Conservation (phyloP, 2,797 vertebrate genomes). For the Pangasius djambal region DNA sequence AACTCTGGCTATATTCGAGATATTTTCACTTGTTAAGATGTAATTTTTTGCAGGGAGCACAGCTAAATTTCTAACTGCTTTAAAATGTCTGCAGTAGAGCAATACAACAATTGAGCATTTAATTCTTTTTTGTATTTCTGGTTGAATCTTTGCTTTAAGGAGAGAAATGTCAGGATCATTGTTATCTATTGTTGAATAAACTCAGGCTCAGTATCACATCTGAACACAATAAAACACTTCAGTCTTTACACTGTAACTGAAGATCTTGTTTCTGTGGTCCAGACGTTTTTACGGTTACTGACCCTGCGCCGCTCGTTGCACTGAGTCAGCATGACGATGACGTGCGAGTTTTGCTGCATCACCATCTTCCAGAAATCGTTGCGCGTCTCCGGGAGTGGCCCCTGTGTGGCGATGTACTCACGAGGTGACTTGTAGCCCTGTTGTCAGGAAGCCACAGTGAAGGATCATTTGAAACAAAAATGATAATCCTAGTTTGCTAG, state of each 20-base stretch:
- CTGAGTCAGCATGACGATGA: constrained; percentile 96
- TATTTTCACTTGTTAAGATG: neutral
- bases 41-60: neutral
- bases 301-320: constrained; percentile 94
- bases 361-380: constrained; percentile 99
- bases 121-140: neutral
- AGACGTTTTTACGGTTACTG: constrained; percentile 56
- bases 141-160: neutral
- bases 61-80: neutral
- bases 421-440: constrained; percentile 89
- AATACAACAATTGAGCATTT: neutral
- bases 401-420: constrained; percentile 96
- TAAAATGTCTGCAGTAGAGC: neutral
- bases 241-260: neutral
- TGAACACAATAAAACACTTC: neutral
- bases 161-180: neutral
- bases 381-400: constrained; percentile 91
- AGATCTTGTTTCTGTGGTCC: neutral
- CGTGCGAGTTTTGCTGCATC: constrained; percentile 88
- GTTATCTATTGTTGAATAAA: neutral
- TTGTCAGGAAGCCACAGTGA: neutral
- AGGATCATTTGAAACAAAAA: neutral
- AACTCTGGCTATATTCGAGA: neutral
- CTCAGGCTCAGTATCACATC: neutral
- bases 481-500: neutral